phyloP scores from a whole-genome alignment of 2,113 vertebrate species.

The Scopus umbretta region DNA sequence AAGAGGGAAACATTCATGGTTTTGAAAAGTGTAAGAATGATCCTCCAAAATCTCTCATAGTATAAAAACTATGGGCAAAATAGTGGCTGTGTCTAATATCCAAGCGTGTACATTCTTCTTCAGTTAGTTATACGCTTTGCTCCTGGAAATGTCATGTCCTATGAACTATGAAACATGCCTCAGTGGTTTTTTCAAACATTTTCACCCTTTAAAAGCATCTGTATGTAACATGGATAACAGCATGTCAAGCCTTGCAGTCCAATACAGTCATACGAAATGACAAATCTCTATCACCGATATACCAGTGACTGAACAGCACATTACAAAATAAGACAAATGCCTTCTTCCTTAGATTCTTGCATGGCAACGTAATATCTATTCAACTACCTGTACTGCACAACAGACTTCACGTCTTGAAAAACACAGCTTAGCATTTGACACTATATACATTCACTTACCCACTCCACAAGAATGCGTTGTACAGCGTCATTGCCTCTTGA shows the following conservation, averaged over 20 bases:
- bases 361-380: neutral
- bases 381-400: neutral
- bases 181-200: neutral
- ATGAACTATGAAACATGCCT: neutral
- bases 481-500: constrained; percentile 80
- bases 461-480: constrained; percentile 82
- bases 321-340: neutral
- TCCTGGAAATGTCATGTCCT: neutral
- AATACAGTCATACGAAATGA: fast-evolving
- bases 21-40: neutral
- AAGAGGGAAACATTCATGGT: neutral
- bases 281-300: neutral
- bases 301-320: neutral
- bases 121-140: fast-evolving
- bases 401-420: fast-evolving
- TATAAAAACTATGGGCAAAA: neutral
- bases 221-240: fast-evolving
- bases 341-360: neutral
- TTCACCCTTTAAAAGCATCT: neutral
- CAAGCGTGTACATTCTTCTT: neutral
- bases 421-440: neutral
- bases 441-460: constrained; percentile 77
- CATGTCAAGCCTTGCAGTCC: neutral
- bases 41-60: neutral
- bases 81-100: neutral